A percentile compares a stretch with the other conserved stretches of the same genome.
Evolutionary conservation across 92 coral and sea anemone species (phyloP).

Genomic region (Umimayanthus chanpuru): DNA sequence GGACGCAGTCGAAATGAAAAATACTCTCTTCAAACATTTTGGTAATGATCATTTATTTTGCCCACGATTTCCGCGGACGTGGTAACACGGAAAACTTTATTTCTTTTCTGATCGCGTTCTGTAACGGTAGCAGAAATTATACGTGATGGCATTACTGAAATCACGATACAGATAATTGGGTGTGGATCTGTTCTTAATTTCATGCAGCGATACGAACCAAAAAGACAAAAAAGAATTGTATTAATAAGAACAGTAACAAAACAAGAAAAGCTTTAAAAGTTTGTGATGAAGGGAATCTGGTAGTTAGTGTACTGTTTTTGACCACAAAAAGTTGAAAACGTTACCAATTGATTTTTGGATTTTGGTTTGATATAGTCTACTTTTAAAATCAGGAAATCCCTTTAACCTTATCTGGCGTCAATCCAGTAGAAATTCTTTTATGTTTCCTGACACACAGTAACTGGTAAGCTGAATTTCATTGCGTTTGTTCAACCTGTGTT

Average conservation of each 20-base stretch:
- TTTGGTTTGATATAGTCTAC: background rate
- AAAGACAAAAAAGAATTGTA: background rate
- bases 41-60: background rate
- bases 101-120: background rate
- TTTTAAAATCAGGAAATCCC: no score
- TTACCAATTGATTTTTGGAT: background rate
- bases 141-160: background rate
- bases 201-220: background rate
- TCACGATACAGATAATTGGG: conserved; percentile 6
- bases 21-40: background rate
- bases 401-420: no score
- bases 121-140: background rate
- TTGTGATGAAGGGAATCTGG: background rate
- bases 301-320: background rate
- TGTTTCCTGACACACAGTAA: no score
- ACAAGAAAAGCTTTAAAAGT: background rate
- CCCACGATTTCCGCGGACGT: conserved; percentile 18
- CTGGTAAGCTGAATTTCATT: no score
- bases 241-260: background rate
- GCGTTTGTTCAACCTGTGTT: no score
- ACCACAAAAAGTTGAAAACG: background rate
- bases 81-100: background rate
- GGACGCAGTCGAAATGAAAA: conserved; percentile 16
- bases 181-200: background rate
- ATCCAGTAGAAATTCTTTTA: no score